Percentiles rank a stretch among this genome's conserved stretches.
Conservation (phyloP, 2,888 invertebrate genomes). For the Diabrotica balteata region DNA sequence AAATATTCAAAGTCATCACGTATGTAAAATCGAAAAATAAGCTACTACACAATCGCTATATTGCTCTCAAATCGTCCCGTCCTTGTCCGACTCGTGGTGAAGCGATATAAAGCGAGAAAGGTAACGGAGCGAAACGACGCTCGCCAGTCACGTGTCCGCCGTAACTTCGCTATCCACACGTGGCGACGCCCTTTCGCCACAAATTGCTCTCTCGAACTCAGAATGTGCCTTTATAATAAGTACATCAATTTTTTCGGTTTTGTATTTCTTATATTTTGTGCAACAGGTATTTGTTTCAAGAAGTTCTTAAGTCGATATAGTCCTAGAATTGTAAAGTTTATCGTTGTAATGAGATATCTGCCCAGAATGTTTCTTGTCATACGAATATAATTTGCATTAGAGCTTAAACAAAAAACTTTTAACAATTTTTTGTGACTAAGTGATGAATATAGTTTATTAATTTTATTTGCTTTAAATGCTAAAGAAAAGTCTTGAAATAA, state of each 20-base stretch:
- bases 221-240: constrained; percentile 49
- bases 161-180: constrained; percentile 61
- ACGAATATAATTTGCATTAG: no score
- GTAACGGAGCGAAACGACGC: constrained; percentile 57
- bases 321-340: no score
- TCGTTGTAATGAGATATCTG: no score
- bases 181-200: constrained; percentile 61
- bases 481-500: no score
- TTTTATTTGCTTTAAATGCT: no score
- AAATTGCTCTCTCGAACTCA: constrained; percentile 56
- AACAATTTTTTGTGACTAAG: no score
- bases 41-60: constrained; percentile 16
- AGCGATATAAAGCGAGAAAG: constrained; percentile 39
- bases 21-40: constrained; percentile 39
- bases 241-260: background rate
- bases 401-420: no score
- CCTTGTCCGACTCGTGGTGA: constrained; percentile 19
- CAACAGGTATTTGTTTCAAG: no score
- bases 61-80: constrained; percentile 7
- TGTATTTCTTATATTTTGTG: background rate
- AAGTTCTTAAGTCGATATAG: no score
- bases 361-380: no score
- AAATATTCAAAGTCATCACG: constrained; percentile 48
- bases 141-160: constrained; percentile 57
- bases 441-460: no score